phyloP scores from a whole-genome alignment of 2,113 vertebrate species.

The Martes martes region DNA sequence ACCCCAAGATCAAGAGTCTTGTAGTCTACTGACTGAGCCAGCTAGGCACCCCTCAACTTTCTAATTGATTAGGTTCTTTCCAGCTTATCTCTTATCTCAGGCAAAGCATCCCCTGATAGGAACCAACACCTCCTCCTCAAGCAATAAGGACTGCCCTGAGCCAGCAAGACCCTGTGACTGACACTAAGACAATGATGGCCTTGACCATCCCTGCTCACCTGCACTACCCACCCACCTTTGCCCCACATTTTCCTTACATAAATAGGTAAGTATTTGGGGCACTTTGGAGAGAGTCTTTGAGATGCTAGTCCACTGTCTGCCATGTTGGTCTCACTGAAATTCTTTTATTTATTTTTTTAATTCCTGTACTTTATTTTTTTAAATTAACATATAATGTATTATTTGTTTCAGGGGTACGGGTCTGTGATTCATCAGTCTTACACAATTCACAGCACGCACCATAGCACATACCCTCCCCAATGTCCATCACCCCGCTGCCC shows the following conservation, averaged over 20 bases:
- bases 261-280: not conserved
- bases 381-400: too few relatives aligned
- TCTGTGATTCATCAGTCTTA: too few relatives aligned
- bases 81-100: not conserved
- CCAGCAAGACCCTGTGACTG: not conserved
- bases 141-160: not conserved
- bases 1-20: not conserved
- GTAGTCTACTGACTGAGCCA: not conserved
- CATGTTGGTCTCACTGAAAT: not conserved
- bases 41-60: not conserved
- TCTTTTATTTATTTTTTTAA: not conserved
- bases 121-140: not conserved
- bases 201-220: not conserved
- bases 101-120: not conserved
- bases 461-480: too few relatives aligned
- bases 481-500: too few relatives aligned
- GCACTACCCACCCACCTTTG: not conserved
- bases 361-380: too few relatives aligned
- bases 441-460: too few relatives aligned
- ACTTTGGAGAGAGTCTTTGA: not conserved
- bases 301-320: not conserved
- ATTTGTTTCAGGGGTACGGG: too few relatives aligned
- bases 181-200: not conserved
- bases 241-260: not conserved
- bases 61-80: not conserved